Evolutionary conservation across 2,113 vertebrate species (phyloP).

Genomic region (Potamarius usumacintae): DNA sequence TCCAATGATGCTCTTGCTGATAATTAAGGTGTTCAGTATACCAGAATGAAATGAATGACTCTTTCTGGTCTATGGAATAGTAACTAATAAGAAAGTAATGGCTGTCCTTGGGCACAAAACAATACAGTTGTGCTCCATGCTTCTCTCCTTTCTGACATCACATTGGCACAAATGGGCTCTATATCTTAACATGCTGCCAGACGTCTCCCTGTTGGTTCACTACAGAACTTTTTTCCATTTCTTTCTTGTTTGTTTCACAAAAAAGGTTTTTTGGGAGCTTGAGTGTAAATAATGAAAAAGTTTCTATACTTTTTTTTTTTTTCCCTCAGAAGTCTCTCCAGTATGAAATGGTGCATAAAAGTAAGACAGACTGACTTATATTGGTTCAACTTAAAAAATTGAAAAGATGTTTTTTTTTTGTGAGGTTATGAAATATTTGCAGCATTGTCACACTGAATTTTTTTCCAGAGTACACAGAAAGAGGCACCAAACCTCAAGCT

Average conservation of each 20-base stretch:
- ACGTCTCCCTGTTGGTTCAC: slow-evolving; percentile 21
- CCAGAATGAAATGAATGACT: slow-evolving; percentile 24
- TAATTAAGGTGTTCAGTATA: slow-evolving; percentile 34
- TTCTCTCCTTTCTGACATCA: slow-evolving; percentile 21
- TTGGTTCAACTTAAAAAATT: not conserved
- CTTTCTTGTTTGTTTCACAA: not conserved
- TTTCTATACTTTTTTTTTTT: not conserved
- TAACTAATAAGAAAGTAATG: slow-evolving; percentile 44
- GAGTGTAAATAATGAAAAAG: slow-evolving; percentile 3
- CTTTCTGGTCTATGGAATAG: slow-evolving; percentile 14
- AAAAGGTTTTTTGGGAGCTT: not conserved
- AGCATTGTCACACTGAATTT: not conserved
- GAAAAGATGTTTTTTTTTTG: not conserved
- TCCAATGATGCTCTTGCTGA: not conserved
- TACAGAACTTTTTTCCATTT: not conserved
- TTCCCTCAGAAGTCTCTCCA: not conserved
- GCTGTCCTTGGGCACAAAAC: slow-evolving; percentile 25
- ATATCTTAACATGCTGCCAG: slow-evolving; percentile 23
- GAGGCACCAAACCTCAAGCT: not conserved
- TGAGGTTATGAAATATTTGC: not conserved
- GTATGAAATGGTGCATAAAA: not conserved
- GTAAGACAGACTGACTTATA: not conserved
- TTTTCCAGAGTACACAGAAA: not conserved
- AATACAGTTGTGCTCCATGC: slow-evolving; percentile 13
- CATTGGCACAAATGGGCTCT: slow-evolving; percentile 31